Conservation (phyloP, 2,797 vertebrate species). For the Adelosebastes latens region DNA sequence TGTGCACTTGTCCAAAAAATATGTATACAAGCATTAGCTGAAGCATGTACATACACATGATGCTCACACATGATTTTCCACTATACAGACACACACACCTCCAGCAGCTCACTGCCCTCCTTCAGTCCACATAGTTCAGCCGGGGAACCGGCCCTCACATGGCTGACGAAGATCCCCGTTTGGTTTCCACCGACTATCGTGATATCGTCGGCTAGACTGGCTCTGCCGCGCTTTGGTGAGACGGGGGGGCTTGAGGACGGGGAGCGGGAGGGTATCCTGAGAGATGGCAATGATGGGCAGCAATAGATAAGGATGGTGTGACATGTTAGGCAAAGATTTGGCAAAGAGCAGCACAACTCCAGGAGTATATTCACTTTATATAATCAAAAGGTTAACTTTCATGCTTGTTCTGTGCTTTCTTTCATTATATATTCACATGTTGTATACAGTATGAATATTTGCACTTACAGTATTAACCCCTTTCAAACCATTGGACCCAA, state of each 20-base stretch:
- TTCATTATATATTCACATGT: not conserved
- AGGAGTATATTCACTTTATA: not conserved
- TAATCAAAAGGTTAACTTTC: not conserved
- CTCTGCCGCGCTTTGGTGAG: slow-evolving; percentile 67
- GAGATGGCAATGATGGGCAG: not conserved
- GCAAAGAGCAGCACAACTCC: not conserved
- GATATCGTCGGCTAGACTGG: slow-evolving; percentile 83
- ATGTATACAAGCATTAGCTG: not conserved
- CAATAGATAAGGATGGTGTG: not conserved
- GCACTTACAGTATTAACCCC: not conserved
- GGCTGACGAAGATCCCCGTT: slow-evolving; percentile 87
- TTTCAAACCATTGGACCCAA: not conserved
- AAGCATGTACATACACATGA: not conserved
- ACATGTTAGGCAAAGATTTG: not conserved
- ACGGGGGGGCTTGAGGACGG: slow-evolving; percentile 66
- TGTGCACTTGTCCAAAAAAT: not conserved
- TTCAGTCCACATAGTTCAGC: slow-evolving; percentile 82
- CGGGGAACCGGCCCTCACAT: slow-evolving; percentile 79
- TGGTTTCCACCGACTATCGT: slow-evolving; percentile 87
- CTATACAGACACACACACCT: slow-evolving; percentile 68
- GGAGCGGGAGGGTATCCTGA: slow-evolving; percentile 51
- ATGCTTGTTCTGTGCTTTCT: not conserved
- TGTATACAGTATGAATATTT: not conserved
- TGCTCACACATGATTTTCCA: not conserved
- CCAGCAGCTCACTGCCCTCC: slow-evolving; percentile 82